Percentiles rank a stretch among this genome's conserved stretches.
Conservation (phyloP, 2,797 vertebrate genomes). For the Coilia nasus region DNA sequence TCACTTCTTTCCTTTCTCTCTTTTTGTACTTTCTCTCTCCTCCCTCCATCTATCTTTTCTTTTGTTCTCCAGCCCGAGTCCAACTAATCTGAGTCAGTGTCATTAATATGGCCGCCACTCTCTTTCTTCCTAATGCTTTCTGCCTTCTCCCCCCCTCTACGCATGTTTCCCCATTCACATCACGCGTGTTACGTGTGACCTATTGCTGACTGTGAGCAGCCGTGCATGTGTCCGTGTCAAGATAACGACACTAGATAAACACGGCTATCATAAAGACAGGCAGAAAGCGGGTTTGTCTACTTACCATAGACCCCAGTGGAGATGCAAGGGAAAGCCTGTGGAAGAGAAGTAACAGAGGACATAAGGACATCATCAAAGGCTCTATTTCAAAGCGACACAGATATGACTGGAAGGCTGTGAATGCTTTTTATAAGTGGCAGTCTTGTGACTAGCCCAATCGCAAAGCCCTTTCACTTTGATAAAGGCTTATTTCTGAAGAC, state of each 20-base stretch:
- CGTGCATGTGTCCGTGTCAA: background rate
- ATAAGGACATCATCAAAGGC: conserved; percentile 24
- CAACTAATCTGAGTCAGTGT: background rate
- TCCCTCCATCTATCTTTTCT: background rate
- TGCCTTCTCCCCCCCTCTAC: background rate
- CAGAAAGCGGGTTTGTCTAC: conserved; percentile 44
- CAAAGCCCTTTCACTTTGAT: background rate
- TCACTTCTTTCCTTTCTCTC: background rate
- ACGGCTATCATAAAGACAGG: background rate
- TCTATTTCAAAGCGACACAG: background rate
- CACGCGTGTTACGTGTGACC: background rate
- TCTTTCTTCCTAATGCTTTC: background rate
- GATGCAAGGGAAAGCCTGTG: conserved; percentile 81
- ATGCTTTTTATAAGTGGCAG: background rate
- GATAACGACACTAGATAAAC: background rate
- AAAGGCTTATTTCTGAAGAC: background rate
- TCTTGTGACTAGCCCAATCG: background rate
- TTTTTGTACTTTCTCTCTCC: background rate
- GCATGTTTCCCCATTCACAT: background rate
- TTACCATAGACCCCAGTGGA: conserved; percentile 81
- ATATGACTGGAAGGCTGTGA: background rate
- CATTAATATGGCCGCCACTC: background rate
- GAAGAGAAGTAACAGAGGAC: conserved; percentile 54
- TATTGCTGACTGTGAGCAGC: background rate
- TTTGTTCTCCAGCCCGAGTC: conserved; percentile 1